Base-by-base conservation (phyloP, 2,113 vertebrate species). In the Tragulus kanchil region DNA sequence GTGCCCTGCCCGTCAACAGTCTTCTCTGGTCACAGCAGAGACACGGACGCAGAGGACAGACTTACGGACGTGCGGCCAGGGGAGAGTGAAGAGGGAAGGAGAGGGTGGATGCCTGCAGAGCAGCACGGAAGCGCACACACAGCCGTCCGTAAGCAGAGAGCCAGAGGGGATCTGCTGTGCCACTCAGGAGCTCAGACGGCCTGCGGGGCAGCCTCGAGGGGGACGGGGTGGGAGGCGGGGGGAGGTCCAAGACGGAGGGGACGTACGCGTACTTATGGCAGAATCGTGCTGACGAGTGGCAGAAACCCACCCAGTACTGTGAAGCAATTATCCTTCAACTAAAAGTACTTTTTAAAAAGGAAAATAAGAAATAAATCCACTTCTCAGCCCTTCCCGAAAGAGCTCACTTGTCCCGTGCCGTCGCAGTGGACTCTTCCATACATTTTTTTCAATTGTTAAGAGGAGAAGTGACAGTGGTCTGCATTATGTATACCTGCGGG, bases 401-500 rank as follows among this genome's bases (percentile, higher is more conserved):
- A 36, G 10, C 36, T 45, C 36, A 1, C 67, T 71, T 71, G 10
- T 45, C 23, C 8, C 8, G 11, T 26, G 17, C 26, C 31, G 16
- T 4, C 10, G 5, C 14, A 17, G 3, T 4, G 31, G 50, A 31
- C 31, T 0, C 19, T 36, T 48, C 3, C 12, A 11, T 11, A 6
- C 3, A 31, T 1, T 61, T 48, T 31, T 90, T 52, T 17, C 36
- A 69, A 61, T 52, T 16, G 50, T 21, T 52, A 45, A 62, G n/a
- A 5, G 21, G 71, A 45, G 12, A 11, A 61, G n/a, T 1, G 14
- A 65, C 21, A 36, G 1, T 17, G n/a, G 10, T 17, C 7, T 9
- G 3, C 10, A 17, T 23, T 14, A 0, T 1, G 6, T 14, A 8
- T 4, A 19, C 3, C 1, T 13, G 45, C 0, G 0, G 52, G 12